Evolutionary conservation across 2,888 invertebrate species (phyloP).

Genomic region (Penaeus monodon): DNA sequence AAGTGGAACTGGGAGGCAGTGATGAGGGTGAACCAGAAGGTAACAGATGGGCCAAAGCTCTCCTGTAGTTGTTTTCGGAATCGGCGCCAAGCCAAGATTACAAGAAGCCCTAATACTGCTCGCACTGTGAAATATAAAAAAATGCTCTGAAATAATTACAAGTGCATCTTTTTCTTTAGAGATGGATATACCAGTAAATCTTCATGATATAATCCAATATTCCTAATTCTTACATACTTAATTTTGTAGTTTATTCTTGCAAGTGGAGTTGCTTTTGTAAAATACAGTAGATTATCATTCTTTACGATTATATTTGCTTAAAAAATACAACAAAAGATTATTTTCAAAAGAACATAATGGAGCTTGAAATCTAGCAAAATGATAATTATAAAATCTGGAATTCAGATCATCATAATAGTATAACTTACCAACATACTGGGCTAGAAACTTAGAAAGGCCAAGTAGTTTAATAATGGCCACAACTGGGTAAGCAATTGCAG

Average conservation of each 20-base stretch:
- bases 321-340: too few species aligned
- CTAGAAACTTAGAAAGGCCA: conserved; percentile 85
- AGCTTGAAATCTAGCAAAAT: background rate
- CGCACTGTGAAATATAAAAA: conserved; percentile 79
- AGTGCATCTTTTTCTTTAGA: background rate
- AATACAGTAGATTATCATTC: too few species aligned
- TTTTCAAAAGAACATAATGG: too few species aligned
- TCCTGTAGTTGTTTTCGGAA: conserved; percentile 82
- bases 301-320: too few species aligned
- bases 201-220: too few species aligned
- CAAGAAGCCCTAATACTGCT: conserved; percentile 81
- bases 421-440: conserved; percentile 85
- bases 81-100: conserved; percentile 81
- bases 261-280: too few species aligned
- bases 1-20: conserved; percentile 97
- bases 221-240: too few species aligned
- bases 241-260: too few species aligned
- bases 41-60: conserved; percentile 83
- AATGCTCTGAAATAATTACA: background rate
- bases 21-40: conserved; percentile 85
- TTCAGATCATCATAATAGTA: background rate
- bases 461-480: conserved; percentile 78
- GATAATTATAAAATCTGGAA: background rate
- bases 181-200: too few species aligned
- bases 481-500: conserved; percentile 83